Conservation (phyloP, 1,140 invertebrate genomes). For the Nephila pilipes region DNA sequence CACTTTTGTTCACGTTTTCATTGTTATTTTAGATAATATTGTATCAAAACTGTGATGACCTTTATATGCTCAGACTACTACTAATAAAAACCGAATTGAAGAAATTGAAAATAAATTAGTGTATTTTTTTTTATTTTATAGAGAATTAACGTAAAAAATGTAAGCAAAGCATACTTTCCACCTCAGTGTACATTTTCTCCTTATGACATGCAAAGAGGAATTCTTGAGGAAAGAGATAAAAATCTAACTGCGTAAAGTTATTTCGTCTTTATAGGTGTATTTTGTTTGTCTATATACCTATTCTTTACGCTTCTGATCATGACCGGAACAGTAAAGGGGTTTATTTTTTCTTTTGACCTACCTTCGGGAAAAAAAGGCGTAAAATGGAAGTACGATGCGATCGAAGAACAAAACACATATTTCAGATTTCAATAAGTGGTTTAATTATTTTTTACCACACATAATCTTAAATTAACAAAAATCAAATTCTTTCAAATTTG, state of each 20-base stretch:
- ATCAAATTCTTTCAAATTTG: not conserved
- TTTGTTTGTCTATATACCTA: not conserved
- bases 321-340: not conserved
- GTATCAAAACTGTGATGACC: no score
- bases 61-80: no score
- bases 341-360: slow-evolving; percentile 34
- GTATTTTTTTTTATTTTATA: no score
- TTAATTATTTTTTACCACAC: not conserved
- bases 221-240: slow-evolving; percentile 24
- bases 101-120: no score
- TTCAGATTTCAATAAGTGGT: not conserved
- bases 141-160: no score
- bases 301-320: slow-evolving; percentile 32
- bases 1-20: not conserved
- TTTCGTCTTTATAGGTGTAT: slow-evolving; percentile 19
- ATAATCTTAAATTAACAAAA: not conserved
- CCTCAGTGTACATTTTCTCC: not conserved
- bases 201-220: slow-evolving; percentile 14
- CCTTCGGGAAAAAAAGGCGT: not conserved
- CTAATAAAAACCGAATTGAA: no score
- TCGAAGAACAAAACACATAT: not conserved
- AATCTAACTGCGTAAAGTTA: slow-evolving; percentile 12
- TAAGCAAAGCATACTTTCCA: not conserved
- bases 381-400: not conserved
- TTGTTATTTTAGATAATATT: not conserved